Evolutionary conservation across 2,113 vertebrate genomes (phyloP).

Genomic region (Mastomys coucha): DNA sequence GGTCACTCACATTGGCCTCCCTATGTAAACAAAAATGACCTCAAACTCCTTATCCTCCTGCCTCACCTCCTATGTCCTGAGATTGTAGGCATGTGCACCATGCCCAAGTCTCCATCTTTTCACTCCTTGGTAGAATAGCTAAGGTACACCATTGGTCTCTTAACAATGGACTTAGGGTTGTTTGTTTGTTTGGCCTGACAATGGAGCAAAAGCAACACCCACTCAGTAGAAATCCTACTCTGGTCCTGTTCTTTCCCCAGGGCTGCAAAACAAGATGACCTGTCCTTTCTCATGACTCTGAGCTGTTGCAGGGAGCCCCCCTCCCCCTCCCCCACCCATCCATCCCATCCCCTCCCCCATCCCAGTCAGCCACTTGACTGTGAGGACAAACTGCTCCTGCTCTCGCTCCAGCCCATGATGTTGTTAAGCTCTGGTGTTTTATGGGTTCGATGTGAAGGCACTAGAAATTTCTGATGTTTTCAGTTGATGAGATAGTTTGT

Average conservation of each 20-base stretch:
- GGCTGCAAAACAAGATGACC: background rate
- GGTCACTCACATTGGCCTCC: background rate
- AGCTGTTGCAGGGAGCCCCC: no score
- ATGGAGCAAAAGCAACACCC: background rate
- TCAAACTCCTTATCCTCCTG: background rate
- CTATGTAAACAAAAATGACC: background rate
- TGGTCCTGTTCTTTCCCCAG: background rate
- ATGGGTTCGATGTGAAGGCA: background rate
- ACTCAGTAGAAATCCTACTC: background rate
- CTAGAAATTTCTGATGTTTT: background rate
- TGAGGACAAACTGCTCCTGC: background rate
- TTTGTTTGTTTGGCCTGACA: no score
- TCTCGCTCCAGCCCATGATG: background rate
- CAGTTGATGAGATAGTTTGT: background rate
- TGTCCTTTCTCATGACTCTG: background rate
- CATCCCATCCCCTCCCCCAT: background rate
- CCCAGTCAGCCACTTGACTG: background rate
- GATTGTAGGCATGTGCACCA: background rate
- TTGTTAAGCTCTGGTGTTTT: background rate
- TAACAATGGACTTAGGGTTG: background rate
- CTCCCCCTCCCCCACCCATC: no score
- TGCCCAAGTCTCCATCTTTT: no score
- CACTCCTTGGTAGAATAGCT: background rate
- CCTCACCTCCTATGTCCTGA: background rate
- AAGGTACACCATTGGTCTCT: background rate